Conservation (phyloP, 2,888 invertebrate genomes). For the Scaptomyza flava region DNA sequence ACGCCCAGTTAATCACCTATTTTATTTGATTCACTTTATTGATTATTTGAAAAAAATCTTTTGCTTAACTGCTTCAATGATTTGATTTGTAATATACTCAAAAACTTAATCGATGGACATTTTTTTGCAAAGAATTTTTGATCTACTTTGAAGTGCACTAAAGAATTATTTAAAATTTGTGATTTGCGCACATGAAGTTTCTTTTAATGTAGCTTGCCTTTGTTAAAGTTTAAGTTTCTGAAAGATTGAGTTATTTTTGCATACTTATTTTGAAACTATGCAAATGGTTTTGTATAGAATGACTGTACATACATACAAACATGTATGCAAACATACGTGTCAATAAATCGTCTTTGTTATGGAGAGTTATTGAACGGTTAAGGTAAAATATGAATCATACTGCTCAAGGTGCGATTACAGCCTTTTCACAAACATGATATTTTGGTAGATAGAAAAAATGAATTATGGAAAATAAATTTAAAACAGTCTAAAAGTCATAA, state of each 20-base stretch:
- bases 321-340: slow-evolving; percentile 11
- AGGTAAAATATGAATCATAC: slow-evolving; percentile 14
- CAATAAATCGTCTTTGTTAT: slow-evolving; percentile 6
- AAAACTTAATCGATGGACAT: slow-evolving; percentile 24
- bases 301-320: slow-evolving; percentile 37
- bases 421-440: neutral
- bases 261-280: slow-evolving; percentile 14
- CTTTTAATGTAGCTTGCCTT: slow-evolving; percentile 36
- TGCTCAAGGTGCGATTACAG: neutral
- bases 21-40: slow-evolving; percentile 26
- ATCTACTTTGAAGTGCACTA: slow-evolving; percentile 52
- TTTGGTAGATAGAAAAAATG: neutral
- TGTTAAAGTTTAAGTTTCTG: slow-evolving; percentile 16
- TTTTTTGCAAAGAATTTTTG: slow-evolving; percentile 23
- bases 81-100: slow-evolving; percentile 50
- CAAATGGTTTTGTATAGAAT: slow-evolving; percentile 35
- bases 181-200: slow-evolving; percentile 39
- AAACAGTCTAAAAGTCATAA: no score
- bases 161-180: slow-evolving; percentile 44
- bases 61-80: slow-evolving; percentile 60
- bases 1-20: slow-evolving; percentile 43
- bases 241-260: slow-evolving; percentile 21
- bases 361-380: slow-evolving; percentile 18
- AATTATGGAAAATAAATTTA: no score
- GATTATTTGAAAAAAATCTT: slow-evolving; percentile 40